phyloP scores from a whole-genome alignment of 2,113 vertebrate species.

The Aleadryas rufinucha region DNA sequence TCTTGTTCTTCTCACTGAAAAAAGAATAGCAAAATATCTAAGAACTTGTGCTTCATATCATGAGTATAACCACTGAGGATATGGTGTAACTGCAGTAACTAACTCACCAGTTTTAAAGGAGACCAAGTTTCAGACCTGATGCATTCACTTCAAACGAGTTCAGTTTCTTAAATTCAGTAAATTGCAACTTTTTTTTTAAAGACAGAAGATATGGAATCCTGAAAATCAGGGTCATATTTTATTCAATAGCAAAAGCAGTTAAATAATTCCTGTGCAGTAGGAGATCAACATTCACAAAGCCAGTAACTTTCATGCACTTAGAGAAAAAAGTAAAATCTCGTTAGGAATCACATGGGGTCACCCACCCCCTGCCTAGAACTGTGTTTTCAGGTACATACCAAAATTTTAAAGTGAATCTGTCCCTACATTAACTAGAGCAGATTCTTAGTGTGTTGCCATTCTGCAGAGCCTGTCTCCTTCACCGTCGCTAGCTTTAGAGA shows the following conservation, averaged over 20 bases:
- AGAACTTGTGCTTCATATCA: background rate
- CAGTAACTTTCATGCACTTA: background rate
- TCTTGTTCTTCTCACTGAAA: background rate
- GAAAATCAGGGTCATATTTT: background rate
- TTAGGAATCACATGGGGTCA: background rate
- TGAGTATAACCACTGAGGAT: background rate
- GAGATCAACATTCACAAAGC: background rate
- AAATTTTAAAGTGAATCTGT: background rate
- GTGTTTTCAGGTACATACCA: background rate
- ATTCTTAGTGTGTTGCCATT: background rate
- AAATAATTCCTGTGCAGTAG: background rate
- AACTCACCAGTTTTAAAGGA: background rate
- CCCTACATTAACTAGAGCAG: background rate
- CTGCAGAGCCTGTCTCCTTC: background rate
- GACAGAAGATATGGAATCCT: background rate
- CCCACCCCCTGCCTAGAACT: background rate
- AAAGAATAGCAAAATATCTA: background rate
- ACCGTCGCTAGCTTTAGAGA: background rate
- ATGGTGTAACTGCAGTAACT: background rate
- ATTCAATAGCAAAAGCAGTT: background rate
- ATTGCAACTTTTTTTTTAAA: background rate
- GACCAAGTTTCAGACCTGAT: background rate
- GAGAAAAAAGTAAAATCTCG: background rate
- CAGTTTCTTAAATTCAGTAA: background rate
- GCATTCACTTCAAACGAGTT: background rate